Evolutionary conservation across 1,140 invertebrate species (phyloP), one percentile per base, ranked within the genome.

Genomic region (Lysiphlebus fabarum): DNA sequence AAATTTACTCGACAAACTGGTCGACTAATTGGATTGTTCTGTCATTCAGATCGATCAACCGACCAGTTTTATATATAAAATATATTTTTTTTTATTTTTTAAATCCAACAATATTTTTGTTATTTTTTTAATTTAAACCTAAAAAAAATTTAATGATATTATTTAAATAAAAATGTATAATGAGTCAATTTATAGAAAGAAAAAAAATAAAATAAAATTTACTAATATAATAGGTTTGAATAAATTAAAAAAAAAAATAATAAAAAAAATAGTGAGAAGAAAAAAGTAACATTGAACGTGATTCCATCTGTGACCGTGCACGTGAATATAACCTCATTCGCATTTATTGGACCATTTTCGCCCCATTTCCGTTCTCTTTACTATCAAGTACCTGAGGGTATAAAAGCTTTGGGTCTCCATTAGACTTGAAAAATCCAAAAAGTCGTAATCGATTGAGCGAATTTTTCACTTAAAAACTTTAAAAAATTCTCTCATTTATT

Each of bases 361-460:
- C 53, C 41, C 53, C 53, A 54, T 54, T 54, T 54, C 53, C 53
- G 53, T 43, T 11, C 53, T 42, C 53, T 54, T 54, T 54, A 44
- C 41, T 44, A 40, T 54, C 26, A 17, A 54, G 53, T 40, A 54
- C 53, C 53, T 54, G 40, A 40, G 53, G 33, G 45, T 47, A 49
- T 14, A 49, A 36, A 49, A 36, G 17, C 17, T 26, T 49, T 34
- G 48, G 17, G 33, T 17, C 14, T 10, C 48, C 48, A 49, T 34
- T 49, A 49, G 33, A 34, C 14, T 8, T 36, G 48, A 34, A 49
- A 49, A 49, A 33, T 34, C 48, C 48, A 49, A 26, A 26, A 26
- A 26, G 17, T 26, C 17, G 17, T 26, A 26, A 26, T 26, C 17
- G 17, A 26, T 26, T 26, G 17, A 26, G 17, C 17, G 17, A 26